Evolutionary conservation across 2,888 invertebrate genomes (phyloP), one percentile per base, ranked within the genome.

Genomic region (Pammene aurita): DNA sequence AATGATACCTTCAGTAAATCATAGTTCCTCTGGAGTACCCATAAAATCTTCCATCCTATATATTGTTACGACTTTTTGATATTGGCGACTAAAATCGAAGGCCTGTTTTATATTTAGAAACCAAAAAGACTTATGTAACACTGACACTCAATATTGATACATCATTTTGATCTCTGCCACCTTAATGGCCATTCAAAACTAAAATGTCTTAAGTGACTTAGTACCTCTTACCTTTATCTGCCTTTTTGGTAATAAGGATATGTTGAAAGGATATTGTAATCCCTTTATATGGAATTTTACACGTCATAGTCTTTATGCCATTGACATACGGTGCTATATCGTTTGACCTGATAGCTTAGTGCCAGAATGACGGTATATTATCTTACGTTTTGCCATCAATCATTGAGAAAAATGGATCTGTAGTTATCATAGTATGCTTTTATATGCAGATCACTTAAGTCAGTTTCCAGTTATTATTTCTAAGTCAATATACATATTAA

Each of bases 381-480:
- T 60, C 55, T 56, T 38, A 16, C 38, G 16, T 38, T 56, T 35
- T 38, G 13, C 34, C 54, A 35, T 55, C 35, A 55, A 55, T 55
- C 55, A 55, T 55, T 14, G 35, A 14, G 35, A 38, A 38, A 10
- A 14, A 55, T 55, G 55, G 26, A 26, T 1, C 26, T 26, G 26
- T 26, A 26, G 26, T 26, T 26, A 4, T 4, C 26, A 26, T 26
- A 26, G 26, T 26, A 26, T 26, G 4, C 26, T 26, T 26, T 26
- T 26, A 26, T 26, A 26, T 26, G 26, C 26, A 26, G 26, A 26
- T 26, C 26, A 26, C 26, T 26, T 26, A 26, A 26, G 26, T 26
- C 26, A 26, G 26, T 26, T 26, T 1, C 2, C 2, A 26, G 26
- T 26, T 26, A 26, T 26, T 26, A 26, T 26, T 26, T 26, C 26